phyloP scores from a whole-genome alignment of 2,888 invertebrate genomes.

The Julus scandinavius region DNA sequence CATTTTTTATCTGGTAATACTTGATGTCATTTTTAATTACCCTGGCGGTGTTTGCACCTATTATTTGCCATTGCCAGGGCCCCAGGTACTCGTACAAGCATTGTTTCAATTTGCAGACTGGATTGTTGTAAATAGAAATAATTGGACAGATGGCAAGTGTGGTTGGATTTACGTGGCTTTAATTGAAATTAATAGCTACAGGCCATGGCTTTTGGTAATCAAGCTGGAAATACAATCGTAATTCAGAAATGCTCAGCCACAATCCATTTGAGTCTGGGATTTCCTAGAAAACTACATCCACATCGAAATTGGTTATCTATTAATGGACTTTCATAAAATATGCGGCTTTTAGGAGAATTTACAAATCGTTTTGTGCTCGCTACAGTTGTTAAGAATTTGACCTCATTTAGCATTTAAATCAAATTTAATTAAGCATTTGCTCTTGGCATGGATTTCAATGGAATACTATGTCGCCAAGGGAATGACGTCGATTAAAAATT shows the following conservation, averaged over 20 bases:
- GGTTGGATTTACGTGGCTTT: constrained; percentile 45
- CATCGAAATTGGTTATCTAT: neutral
- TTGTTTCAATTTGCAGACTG: constrained; percentile 26
- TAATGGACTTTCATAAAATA: neutral
- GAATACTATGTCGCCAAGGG: no score
- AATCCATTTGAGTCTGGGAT: neutral
- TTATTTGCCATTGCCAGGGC: neutral
- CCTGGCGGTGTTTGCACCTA: neutral
- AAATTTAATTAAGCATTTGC: no score
- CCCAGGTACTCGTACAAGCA: neutral
- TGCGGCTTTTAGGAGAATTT: neutral
- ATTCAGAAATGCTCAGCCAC: constrained; percentile 7
- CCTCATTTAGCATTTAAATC: no score
- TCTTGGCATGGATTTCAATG: no score
- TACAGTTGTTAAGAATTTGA: neutral
- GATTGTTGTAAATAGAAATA: constrained; percentile 21
- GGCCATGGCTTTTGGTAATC: constrained; percentile 46
- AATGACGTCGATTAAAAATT: no score
- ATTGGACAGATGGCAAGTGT: constrained; percentile 48
- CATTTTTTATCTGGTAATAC: constrained; percentile 37
- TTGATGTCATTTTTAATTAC: constrained; percentile 46
- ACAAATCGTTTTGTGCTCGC: neutral
- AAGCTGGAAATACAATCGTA: constrained; percentile 36
- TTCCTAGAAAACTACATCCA: neutral
- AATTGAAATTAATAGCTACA: constrained; percentile 46